These are phyloP conservation scores for Palythoa heliodiscus DNA, from an alignment of 92 coral and sea anemone genomes.

Conservation along the genomic window DNA sequence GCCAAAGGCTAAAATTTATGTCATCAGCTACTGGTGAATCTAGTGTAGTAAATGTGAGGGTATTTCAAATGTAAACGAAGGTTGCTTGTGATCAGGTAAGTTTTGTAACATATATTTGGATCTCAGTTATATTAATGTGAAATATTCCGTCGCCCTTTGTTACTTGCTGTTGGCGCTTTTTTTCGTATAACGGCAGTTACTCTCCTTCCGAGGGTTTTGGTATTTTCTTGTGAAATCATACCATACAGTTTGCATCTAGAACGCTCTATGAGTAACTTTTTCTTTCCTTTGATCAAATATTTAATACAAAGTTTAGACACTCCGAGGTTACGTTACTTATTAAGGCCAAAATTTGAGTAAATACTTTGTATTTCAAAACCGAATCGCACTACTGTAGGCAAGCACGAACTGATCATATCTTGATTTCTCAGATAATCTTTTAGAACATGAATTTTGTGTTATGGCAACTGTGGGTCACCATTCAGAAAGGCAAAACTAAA, in stretches of 20 bases:
- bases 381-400: not conserved
- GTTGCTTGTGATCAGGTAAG: slow-evolving; percentile 21
- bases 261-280: not conserved
- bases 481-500: not conserved
- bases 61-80: not conserved
- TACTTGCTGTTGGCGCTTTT: not conserved
- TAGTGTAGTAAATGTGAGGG: not conserved
- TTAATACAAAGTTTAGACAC: not conserved
- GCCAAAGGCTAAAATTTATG: not conserved
- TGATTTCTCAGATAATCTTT: no score
- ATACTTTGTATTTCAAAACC: not conserved
- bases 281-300: not conserved
- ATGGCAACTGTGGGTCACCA: no score
- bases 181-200: not conserved
- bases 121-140: not conserved
- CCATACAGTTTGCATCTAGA: not conserved
- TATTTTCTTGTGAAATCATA: not conserved
- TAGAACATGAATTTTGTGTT: no score
- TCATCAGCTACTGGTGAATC: not conserved
- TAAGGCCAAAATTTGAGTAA: not conserved
- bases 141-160: not conserved
- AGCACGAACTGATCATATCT: no score
- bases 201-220: not conserved
- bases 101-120: not conserved
- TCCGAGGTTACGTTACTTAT: not conserved